These are phyloP conservation scores for Brachionus calyciflorus DNA, from an alignment of 1,140 invertebrate genomes.

Conservation along the genomic window DNA sequence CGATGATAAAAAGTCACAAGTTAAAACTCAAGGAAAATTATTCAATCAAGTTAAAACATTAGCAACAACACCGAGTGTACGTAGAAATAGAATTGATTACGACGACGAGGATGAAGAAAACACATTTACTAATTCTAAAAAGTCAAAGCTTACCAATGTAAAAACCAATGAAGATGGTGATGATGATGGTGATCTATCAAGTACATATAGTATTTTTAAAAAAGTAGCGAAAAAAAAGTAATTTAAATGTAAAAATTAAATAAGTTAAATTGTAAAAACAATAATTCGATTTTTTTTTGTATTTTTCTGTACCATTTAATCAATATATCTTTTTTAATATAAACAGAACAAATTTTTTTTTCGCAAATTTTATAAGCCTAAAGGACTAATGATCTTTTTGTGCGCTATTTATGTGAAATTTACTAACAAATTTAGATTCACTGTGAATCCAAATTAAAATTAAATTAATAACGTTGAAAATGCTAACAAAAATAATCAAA, in stretches of 20 bases:
- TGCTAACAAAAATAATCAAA: too few relatives aligned
- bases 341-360: not conserved
- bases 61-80: conserved; percentile 13
- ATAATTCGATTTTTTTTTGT: not conserved
- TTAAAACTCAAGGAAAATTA: not conserved
- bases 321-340: too few relatives aligned
- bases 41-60: not conserved
- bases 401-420: too few relatives aligned
- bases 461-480: too few relatives aligned
- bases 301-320: too few relatives aligned
- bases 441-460: too few relatives aligned
- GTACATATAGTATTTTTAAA: conserved; percentile 40
- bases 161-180: not conserved
- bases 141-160: not conserved
- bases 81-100: conserved; percentile 16
- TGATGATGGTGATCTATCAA: not conserved
- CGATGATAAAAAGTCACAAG: not conserved
- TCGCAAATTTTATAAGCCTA: not conserved
- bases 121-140: not conserved
- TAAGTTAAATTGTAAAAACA: not conserved
- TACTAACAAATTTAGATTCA: too few relatives aligned
- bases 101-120: conserved; percentile 24
- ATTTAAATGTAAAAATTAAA: not conserved
- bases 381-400: not conserved
- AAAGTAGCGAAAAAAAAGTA: conserved; percentile 36